Conservation (phyloP, 2,113 vertebrate species). For the Pyxicephalus adspersus region DNA sequence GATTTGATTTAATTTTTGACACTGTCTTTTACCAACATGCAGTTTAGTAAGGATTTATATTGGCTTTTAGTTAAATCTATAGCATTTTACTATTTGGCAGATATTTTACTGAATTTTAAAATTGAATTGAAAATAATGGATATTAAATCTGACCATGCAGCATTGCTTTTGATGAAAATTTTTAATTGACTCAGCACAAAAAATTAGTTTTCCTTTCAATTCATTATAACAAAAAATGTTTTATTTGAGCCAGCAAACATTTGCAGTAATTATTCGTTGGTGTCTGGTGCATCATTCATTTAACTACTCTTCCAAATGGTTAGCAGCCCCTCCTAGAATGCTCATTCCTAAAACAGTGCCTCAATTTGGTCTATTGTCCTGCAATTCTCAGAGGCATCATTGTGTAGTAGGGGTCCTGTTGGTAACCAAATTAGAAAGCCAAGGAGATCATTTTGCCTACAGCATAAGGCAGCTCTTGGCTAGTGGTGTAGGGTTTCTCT, state of each 20-base stretch:
- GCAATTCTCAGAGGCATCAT: constrained; percentile 52
- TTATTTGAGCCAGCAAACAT: neutral
- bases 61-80: too few species aligned
- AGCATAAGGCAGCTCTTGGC: constrained; percentile 50
- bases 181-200: too few species aligned
- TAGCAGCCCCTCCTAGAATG: neutral
- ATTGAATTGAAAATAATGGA: too few species aligned
- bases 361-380: constrained; percentile 50
- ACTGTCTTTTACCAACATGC: too few species aligned
- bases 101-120: too few species aligned
- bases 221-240: too few species aligned
- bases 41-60: too few species aligned
- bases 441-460: constrained; percentile 46
- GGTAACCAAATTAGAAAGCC: constrained; percentile 52
- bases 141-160: too few species aligned
- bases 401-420: constrained; percentile 44
- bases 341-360: constrained; percentile 22
- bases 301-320: constrained; percentile 43
- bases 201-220: too few species aligned
- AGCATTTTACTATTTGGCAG: too few species aligned
- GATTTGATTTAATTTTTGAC: too few species aligned
- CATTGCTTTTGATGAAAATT: too few species aligned
- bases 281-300: neutral
- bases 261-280: neutral
- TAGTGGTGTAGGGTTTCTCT: constrained; percentile 54